Percentiles rank a stretch among this genome's conserved stretches.
These are phyloP conservation scores for Nasonovia ribisnigri DNA, from an alignment of 2,888 invertebrate genomes.

Conservation along the genomic window DNA sequence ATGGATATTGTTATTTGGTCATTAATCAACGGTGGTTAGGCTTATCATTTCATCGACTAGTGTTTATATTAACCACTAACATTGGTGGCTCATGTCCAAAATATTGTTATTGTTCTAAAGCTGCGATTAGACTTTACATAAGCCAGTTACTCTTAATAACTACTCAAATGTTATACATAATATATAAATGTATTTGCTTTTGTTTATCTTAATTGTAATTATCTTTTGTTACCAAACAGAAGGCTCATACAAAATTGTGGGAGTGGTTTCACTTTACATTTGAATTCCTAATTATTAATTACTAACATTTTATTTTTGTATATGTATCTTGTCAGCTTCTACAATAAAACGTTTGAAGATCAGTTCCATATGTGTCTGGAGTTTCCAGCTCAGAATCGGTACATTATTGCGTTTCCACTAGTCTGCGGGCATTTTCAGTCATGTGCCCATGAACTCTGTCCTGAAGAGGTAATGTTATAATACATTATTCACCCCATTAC, in stretches of 20 bases:
- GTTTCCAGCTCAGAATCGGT: slow-evolving; percentile 98
- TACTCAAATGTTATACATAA: not conserved
- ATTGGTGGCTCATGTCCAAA: not conserved
- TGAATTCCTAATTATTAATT: not conserved
- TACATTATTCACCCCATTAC: not conserved
- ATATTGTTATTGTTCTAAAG: not conserved
- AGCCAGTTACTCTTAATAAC: not conserved
- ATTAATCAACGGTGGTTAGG: not conserved
- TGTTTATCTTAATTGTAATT: not conserved
- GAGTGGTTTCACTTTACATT: not conserved
- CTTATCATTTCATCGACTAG: not conserved
- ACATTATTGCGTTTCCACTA: slow-evolving; percentile 96
- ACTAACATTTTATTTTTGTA: not conserved
- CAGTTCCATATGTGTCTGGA: slow-evolving; percentile 99
- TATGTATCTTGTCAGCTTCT: slow-evolving; percentile 76
- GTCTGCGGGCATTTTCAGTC: slow-evolving; percentile 98
- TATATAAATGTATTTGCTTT: not conserved
- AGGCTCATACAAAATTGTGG: not conserved
- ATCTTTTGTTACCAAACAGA: not conserved
- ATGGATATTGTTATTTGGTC: not conserved
- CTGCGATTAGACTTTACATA: not conserved
- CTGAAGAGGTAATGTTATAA: slow-evolving; percentile 80
- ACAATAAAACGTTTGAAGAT: slow-evolving; percentile 95
- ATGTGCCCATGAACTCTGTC: slow-evolving; percentile 97
- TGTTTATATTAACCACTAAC: not conserved